Evolutionary conservation across 2,888 invertebrate genomes (phyloP).

Genomic region (Amiota mariae): DNA sequence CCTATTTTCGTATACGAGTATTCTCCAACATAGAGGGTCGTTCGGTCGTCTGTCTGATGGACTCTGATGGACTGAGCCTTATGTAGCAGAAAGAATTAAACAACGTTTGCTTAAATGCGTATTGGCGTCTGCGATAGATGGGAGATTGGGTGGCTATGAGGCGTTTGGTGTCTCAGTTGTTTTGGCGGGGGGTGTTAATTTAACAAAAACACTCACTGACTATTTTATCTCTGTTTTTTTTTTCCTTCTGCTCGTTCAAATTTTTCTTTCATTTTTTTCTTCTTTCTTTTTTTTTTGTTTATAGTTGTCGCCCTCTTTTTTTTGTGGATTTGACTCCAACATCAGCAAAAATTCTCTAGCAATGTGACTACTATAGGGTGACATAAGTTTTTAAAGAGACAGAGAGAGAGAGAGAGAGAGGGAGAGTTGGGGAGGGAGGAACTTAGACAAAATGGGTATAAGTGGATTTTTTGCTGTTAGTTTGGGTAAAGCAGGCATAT

Average conservation of each 20-base stretch:
- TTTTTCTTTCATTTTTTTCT: constrained; percentile 1
- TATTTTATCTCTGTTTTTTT: constrained; percentile 38
- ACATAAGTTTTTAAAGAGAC: no score
- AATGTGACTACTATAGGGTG: background rate
- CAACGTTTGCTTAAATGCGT: no score
- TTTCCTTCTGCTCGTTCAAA: background rate
- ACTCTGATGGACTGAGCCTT: background rate
- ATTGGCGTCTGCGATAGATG: background rate
- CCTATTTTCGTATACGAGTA: no score
- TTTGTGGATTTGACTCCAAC: background rate
- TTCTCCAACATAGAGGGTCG: no score
- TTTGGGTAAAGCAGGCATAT: constrained; percentile 18
- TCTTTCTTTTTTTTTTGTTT: background rate
- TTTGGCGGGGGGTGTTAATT: constrained; percentile 53
- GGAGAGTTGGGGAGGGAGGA: background rate
- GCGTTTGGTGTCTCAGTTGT: background rate
- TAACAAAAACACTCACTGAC: constrained; percentile 60
- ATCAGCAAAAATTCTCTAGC: constrained; percentile 15
- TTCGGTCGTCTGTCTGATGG: background rate
- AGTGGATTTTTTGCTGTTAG: constrained; percentile 16
- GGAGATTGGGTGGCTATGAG: background rate
- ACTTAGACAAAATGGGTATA: constrained; percentile 1
- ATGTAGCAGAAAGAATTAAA: no score
- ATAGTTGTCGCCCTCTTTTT: background rate
- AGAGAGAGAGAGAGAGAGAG: no score